Evolutionary conservation across 1,140 invertebrate species (phyloP).

Genomic region (Heterodera schachtii): DNA sequence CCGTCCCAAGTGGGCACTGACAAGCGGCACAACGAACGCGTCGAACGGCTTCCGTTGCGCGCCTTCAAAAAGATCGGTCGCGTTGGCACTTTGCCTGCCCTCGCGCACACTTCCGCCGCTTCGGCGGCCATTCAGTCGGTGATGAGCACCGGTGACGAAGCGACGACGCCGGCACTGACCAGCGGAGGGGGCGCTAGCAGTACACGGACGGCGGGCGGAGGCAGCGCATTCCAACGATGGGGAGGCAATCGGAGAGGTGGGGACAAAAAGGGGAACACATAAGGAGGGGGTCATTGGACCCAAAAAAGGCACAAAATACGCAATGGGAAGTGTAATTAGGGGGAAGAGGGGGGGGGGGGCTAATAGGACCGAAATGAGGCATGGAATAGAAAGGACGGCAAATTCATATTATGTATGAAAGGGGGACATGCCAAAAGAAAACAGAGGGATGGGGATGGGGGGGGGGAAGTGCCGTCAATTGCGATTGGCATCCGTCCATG

Average conservation of each 20-base stretch:
- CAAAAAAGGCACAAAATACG: too few species aligned
- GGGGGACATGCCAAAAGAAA: too few species aligned
- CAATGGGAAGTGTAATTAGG: too few species aligned
- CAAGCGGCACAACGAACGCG: conserved; percentile 1
- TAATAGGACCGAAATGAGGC: background rate
- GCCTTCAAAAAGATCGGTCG: conserved; percentile 32
- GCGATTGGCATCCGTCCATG: too few species aligned
- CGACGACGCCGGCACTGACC: conserved; percentile 9
- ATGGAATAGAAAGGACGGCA: too few species aligned
- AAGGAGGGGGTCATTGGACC: too few species aligned
- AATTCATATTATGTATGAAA: background rate
- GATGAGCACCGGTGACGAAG: conserved; percentile 12
- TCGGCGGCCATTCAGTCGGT: conserved; percentile 11
- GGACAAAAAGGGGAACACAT: too few species aligned
- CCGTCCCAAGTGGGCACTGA: conserved; percentile 13
- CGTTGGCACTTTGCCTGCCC: conserved; percentile 18
- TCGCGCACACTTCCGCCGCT: conserved; percentile 21
- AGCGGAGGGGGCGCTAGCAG: conserved; percentile 8
- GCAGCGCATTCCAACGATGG: conserved; percentile 13
- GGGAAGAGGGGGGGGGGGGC: background rate
- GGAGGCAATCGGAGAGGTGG: conserved; percentile 13
- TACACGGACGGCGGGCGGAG: background rate
- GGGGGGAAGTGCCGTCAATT: conserved; percentile 1
- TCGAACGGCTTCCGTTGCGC: conserved; percentile 22
- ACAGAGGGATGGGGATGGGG: conserved; percentile 5